Evolutionary conservation across 2,113 vertebrate species (phyloP), one percentile per base, ranked within the genome.

Genomic region (Crocuta crocuta): DNA sequence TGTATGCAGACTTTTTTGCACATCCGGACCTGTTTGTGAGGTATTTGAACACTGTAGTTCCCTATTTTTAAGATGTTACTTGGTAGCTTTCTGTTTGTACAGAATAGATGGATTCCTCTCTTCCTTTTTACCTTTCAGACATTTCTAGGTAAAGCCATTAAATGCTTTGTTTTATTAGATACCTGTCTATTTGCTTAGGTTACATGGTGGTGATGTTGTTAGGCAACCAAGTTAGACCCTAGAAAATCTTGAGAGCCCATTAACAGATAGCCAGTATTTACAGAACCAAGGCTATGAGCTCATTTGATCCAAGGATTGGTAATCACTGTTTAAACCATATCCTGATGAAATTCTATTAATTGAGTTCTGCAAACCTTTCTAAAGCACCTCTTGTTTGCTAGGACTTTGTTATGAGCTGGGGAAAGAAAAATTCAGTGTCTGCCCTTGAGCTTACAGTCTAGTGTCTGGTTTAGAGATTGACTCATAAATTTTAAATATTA

Each of bases 1-100:
- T 99, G 99, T 99, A 99, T 84, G 99, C 99, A 76, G 99, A 99
- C 98, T 99, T 99, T 95, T 99, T 99, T 99, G 99, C 99, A 98
- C 99, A 99, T 98, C 99, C 99, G 0, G 99, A 99, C 98, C 98
- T 99, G 97, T 99, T 99, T 98, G 99, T 99, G 98, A 99, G 99
- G 99, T 99, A 99, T 87, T 93, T 94, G 21, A 78, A 81, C 19
- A 28, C 24, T 35, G 3, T 63, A 33, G 21, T 91, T 91, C 45
- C 43, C 23, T n/a, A 0, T 78, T 76, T 92, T 81, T 24, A 55
- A 95, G 61, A 31, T 91, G 33, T 63, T 73, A 63, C 45, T 79
- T 13, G 43, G 1, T 88, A 89, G 26, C 10, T 78, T 78, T 92
- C 4, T 88, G 39, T 73, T 61, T 83, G 61, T 89, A 65, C 28